Conservation (phyloP, 1,140 invertebrate species). For the Eufriesea mexicana region DNA sequence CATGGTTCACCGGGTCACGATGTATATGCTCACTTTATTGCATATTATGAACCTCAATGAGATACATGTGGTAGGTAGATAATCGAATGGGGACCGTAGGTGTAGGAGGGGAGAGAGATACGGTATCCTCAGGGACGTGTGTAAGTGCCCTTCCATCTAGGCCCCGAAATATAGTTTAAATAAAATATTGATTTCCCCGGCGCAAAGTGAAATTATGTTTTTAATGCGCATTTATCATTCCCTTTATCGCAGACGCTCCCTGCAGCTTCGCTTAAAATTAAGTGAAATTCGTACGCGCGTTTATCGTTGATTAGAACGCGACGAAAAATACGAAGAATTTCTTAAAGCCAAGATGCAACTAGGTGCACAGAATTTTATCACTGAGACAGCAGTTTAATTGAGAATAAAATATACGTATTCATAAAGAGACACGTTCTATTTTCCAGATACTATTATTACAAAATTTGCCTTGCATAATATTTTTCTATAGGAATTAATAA, state of each 20-base stretch:
- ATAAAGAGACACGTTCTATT: no score
- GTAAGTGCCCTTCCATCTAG: slow-evolving; percentile 44
- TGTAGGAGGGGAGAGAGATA: slow-evolving; percentile 12
- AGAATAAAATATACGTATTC: no score
- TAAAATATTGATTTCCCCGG: slow-evolving; percentile 43
- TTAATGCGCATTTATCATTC: slow-evolving; percentile 44
- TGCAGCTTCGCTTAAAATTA: slow-evolving; percentile 22
- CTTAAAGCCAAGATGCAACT: no score
- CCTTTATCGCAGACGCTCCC: slow-evolving; percentile 1
- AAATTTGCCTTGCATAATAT: no score
- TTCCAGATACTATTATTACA: no score
- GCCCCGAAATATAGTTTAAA: slow-evolving; percentile 39
- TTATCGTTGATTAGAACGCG: slow-evolving; percentile 22
- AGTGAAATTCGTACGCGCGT: slow-evolving; percentile 15
- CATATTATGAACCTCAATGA: slow-evolving; percentile 44
- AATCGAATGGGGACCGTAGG: slow-evolving; percentile 45
- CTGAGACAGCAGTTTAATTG: not conserved
- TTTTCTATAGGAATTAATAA: no score
- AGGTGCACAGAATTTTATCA: no score
- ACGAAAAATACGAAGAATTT: not conserved
- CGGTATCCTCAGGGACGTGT: slow-evolving; percentile 44
- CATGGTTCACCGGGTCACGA: slow-evolving; percentile 7
- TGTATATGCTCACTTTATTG: slow-evolving; percentile 36
- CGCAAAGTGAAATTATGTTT: slow-evolving; percentile 42
- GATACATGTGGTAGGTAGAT: slow-evolving; percentile 45